phyloP scores from a whole-genome alignment of 2,888 invertebrate genomes.

The Liposcelis brunnea region DNA sequence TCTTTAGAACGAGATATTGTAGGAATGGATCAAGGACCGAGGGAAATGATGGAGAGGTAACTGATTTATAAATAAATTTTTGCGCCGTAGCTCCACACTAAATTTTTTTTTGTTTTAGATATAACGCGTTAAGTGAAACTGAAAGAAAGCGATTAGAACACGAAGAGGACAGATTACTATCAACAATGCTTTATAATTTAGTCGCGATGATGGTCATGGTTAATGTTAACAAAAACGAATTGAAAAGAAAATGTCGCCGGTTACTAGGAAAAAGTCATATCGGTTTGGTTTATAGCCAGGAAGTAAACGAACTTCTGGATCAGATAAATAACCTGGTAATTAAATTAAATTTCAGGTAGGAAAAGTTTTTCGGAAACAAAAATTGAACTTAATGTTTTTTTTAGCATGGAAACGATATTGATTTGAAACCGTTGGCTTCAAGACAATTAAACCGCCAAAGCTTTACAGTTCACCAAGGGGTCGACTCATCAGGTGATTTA shows the following conservation, averaged over 20 bases:
- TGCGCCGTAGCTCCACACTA: too few relatives aligned
- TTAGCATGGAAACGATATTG: conserved; percentile 95
- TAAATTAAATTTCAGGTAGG: too few relatives aligned
- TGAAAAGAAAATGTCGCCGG: conserved; percentile 74
- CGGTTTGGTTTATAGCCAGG: conserved; percentile 91
- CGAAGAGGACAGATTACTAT: conserved; percentile 89
- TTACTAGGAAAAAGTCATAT: conserved; percentile 97
- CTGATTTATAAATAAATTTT: neutral
- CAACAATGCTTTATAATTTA: conserved; percentile 90
- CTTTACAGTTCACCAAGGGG: conserved; percentile 93
- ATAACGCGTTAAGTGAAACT: conserved; percentile 80
- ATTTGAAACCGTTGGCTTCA: conserved; percentile 88
- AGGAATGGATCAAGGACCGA: conserved; percentile 98
- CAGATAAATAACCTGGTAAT: conserved; percentile 83
- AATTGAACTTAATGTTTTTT: conserved; percentile 14
- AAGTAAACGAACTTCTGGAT: conserved; percentile 90
- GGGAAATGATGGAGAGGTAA: conserved; percentile 94
- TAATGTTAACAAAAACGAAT: conserved; percentile 64
- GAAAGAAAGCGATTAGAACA: conserved; percentile 89
- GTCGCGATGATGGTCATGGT: conserved; percentile 92
- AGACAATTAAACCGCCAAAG: conserved; percentile 90
- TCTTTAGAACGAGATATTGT: conserved; percentile 95
- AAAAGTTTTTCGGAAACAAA: neutral
- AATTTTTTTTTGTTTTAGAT: conserved; percentile 29
- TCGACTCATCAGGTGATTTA: conserved; percentile 78